Evolutionary conservation across 2,797 vertebrate genomes (phyloP).

Genomic region (Holocentrus rufus): DNA sequence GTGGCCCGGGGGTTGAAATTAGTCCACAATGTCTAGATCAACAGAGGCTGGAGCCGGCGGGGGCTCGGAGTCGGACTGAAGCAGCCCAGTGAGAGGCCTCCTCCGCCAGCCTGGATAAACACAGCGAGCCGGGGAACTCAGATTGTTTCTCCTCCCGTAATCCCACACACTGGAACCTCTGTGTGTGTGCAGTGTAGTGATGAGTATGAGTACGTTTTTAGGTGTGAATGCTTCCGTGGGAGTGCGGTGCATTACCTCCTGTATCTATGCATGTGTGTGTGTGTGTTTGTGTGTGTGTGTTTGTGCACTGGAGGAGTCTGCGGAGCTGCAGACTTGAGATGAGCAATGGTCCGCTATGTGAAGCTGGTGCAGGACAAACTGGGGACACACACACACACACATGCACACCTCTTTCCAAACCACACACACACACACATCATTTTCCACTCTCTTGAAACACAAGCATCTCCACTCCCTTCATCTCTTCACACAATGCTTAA

Average conservation of each 20-base stretch:
- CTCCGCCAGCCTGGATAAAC: slow-evolving; percentile 50
- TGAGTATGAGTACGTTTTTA: slow-evolving; percentile 8
- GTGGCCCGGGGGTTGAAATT: slow-evolving; percentile 30
- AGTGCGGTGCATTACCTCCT: neutral
- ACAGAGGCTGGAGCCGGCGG: slow-evolving; percentile 47
- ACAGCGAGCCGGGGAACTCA: slow-evolving; percentile 27
- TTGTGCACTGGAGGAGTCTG: neutral
- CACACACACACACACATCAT: neutral
- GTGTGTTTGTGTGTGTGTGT: neutral
- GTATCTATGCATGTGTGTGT: neutral
- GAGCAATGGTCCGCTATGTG: neutral
- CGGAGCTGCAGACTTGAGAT: neutral
- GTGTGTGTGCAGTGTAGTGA: slow-evolving; percentile 22
- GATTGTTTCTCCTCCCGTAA: slow-evolving; percentile 51
- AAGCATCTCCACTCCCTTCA: neutral
- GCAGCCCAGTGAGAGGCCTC: slow-evolving; percentile 43
- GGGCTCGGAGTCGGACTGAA: slow-evolving; percentile 35
- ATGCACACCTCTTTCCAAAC: neutral
- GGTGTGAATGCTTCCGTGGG: slow-evolving; percentile 7
- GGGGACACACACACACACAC: neutral
- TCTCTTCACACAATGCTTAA: too few relatives aligned
- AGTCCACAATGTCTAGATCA: slow-evolving; percentile 49
- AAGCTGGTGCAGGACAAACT: neutral
- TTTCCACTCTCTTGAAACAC: neutral
- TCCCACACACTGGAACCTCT: slow-evolving; percentile 37